These are phyloP conservation scores for Drepana falcataria DNA, from an alignment of 2,888 invertebrate genomes.

Conservation along the genomic window DNA sequence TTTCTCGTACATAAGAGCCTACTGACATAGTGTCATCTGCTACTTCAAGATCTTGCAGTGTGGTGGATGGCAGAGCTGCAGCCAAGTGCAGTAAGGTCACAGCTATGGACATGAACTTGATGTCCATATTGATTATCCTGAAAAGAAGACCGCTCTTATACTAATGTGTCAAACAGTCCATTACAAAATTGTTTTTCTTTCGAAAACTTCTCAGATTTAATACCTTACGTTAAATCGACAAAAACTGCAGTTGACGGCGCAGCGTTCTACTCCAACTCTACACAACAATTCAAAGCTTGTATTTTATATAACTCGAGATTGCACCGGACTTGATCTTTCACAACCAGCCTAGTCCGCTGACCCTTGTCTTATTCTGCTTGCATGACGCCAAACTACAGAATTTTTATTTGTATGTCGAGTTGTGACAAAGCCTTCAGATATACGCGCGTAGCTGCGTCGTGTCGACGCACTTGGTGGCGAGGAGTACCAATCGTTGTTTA, in stretches of 20 bases:
- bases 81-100: slow-evolving; percentile 46
- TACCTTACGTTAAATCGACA: slow-evolving; percentile 28
- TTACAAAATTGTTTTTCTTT: slow-evolving; percentile 17
- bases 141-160: slow-evolving; percentile 10
- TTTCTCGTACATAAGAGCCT: slow-evolving; percentile 78
- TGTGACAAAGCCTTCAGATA: background rate
- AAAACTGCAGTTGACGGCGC: slow-evolving; percentile 38
- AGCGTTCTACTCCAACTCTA: slow-evolving; percentile 44
- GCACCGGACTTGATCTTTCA: slow-evolving; percentile 51
- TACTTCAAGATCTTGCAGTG: slow-evolving; percentile 54
- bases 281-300: slow-evolving; percentile 41
- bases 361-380: slow-evolving; percentile 22
- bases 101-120: slow-evolving; percentile 38
- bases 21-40: slow-evolving; percentile 75
- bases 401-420: background rate
- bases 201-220: slow-evolving; percentile 19
- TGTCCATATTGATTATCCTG: slow-evolving; percentile 28
- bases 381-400: slow-evolving; percentile 5
- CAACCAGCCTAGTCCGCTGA: slow-evolving; percentile 34
- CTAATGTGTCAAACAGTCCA: slow-evolving; percentile 17
- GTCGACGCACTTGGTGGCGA: background rate
- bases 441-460: too few relatives aligned
- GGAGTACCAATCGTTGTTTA: background rate
- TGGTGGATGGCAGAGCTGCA: slow-evolving; percentile 38
- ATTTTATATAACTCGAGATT: slow-evolving; percentile 70